These are phyloP conservation scores for Lampris incognitus DNA, from an alignment of 2,113 vertebrate genomes.

Conservation along the genomic window DNA sequence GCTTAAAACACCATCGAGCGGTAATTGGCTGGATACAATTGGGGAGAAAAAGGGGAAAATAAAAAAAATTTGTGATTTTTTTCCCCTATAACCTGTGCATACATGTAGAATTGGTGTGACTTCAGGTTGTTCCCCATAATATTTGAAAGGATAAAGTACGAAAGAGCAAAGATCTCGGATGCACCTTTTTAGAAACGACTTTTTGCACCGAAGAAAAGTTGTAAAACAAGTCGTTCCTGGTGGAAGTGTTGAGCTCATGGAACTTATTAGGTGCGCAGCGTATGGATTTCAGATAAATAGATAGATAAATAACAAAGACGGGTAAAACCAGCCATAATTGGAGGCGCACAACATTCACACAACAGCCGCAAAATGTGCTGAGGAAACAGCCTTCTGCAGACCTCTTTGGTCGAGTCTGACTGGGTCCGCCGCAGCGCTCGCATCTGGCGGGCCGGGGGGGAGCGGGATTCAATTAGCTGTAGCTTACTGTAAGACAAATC, in stretches of 20 bases:
- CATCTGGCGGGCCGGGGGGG: conserved; percentile 57
- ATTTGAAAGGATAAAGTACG: too few relatives aligned
- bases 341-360: conserved; percentile 47
- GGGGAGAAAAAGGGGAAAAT: too few relatives aligned
- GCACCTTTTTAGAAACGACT: too few relatives aligned
- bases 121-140: too few relatives aligned
- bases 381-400: conserved; percentile 41
- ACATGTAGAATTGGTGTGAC: too few relatives aligned
- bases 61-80: too few relatives aligned
- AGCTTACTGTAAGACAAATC: conserved; percentile 82
- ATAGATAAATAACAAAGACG: conserved; percentile 32
- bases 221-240: background rate
- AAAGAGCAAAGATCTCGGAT: too few relatives aligned
- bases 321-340: conserved; percentile 49
- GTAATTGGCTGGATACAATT: too few relatives aligned
- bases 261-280: too few relatives aligned
- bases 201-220: conserved; percentile 6
- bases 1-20: too few relatives aligned
- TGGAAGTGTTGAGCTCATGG: background rate
- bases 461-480: conserved; percentile 71
- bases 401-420: conserved; percentile 53
- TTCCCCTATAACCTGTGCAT: too few relatives aligned
- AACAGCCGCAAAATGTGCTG: conserved; percentile 41
- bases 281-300: too few relatives aligned
- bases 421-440: conserved; percentile 59